Percentiles rank a stretch among this genome's conserved stretches.
phyloP scores from a whole-genome alignment of 2,113 vertebrate genomes.

The Aptenodytes patagonicus region DNA sequence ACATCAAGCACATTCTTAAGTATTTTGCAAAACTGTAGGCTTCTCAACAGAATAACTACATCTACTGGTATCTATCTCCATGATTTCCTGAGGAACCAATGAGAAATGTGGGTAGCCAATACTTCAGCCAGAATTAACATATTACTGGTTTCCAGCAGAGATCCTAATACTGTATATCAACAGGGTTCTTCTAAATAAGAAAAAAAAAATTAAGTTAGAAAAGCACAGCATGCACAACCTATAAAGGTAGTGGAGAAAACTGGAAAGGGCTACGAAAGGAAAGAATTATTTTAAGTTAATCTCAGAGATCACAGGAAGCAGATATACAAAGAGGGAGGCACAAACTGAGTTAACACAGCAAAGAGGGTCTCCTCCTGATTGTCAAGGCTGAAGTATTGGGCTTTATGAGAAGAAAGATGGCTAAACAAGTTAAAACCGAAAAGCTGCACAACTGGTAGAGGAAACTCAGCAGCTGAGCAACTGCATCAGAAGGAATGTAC shows the following conservation, averaged over 20 bases:
- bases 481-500: neutral
- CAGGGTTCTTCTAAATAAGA: constrained; percentile 29
- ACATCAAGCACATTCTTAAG: neutral
- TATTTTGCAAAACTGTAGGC: neutral
- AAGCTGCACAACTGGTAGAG: neutral
- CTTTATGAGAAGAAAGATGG: neutral
- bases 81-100: neutral
- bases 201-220: neutral
- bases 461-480: neutral
- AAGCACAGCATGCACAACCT: neutral
- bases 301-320: neutral
- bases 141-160: constrained; percentile 25
- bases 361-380: neutral
- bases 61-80: neutral
- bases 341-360: neutral
- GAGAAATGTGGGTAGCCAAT: neutral
- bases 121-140: neutral
- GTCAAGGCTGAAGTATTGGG: neutral
- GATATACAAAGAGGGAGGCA: neutral
- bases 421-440: neutral
- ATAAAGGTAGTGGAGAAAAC: neutral
- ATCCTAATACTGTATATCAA: neutral
- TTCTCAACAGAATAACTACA: neutral
- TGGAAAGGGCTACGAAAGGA: neutral
- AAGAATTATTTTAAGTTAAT: neutral